Base-by-base conservation (phyloP, 2,888 invertebrate genomes). In the Parnassius smintheus region DNA sequence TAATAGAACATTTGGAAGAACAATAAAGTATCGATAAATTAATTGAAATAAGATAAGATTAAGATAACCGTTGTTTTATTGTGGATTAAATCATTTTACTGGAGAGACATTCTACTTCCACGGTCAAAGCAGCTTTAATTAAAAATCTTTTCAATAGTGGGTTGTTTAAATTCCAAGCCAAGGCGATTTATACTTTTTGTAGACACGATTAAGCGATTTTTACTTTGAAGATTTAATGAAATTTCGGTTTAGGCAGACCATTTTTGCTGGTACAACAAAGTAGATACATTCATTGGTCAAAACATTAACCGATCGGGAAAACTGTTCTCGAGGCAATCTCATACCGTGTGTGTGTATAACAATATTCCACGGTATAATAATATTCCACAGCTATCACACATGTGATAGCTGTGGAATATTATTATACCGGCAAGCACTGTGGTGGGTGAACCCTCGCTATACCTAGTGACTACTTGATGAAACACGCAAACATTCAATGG, bases 71-170 rank as follows among this genome's bases (percentile, higher is more conserved):
- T 78, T 77, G 77, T 80, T 80, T 83, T 81, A 82, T 81, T 83
- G 80, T 75, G 82, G 78, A 82, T 86, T 82, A 83, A 82, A 87
- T 85, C 84, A 84, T 82, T 85, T 83, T 73, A 81, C 79, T 79
- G 81, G 75, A 80, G 83, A 82, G 86, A 87, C 84, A 86, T 88
- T 88, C 86, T 85, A 73, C 79, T 77, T 71, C 78, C 79, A 79
- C 83, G 88, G 87, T 88, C 89, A 88, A 88, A 88, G 87, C 78
- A 77, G 82, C 81, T 88, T 89, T 89, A 89, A 89, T 89, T 89
- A 88, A 87, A 88, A 89, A 86, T 80, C 52, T 83, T 85, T 82
- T 84, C 83, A 82, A 86, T 83, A 83, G 84, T 82, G 72, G 81
- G 76, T 83, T 85, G 83, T 88, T 87, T 85, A 85, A 89, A 88